Conservation (phyloP, 1,140 invertebrate genomes). For the Reticulitermes speratus region DNA sequence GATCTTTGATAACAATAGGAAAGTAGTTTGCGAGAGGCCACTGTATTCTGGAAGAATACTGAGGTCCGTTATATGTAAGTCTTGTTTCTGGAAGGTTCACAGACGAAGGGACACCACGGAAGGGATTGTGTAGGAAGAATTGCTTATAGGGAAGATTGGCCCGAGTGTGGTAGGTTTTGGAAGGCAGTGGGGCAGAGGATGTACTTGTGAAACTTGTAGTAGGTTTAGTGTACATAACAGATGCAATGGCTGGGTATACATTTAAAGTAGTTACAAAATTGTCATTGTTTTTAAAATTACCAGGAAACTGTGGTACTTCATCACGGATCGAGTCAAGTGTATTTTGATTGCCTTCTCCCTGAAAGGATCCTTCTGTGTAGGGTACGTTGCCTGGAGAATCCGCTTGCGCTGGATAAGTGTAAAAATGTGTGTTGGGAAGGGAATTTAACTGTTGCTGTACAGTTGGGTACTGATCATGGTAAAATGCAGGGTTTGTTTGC, state of each 20-base stretch:
- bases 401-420: not conserved
- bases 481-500: not conserved
- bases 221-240: not conserved
- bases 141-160: not conserved
- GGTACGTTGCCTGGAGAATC: not conserved
- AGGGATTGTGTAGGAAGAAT: not conserved
- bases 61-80: not conserved
- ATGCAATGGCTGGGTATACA: not conserved
- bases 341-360: not conserved
- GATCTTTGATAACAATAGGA: conserved; percentile 57
- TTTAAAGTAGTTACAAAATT: not conserved
- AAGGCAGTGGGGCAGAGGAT: not conserved
- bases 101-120: not conserved
- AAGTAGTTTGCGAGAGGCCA: conserved; percentile 42
- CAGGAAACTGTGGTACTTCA: not conserved
- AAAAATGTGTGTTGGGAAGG: not conserved
- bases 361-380: not conserved
- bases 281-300: not conserved
- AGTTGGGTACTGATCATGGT: not conserved
- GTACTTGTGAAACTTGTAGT: not conserved
- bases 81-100: not conserved
- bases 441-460: not conserved
- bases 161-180: not conserved
- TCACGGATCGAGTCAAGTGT: not conserved
- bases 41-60: not conserved